Conservation (phyloP, 2,797 vertebrate genomes). For the Melanotaenia parkinsoni region DNA sequence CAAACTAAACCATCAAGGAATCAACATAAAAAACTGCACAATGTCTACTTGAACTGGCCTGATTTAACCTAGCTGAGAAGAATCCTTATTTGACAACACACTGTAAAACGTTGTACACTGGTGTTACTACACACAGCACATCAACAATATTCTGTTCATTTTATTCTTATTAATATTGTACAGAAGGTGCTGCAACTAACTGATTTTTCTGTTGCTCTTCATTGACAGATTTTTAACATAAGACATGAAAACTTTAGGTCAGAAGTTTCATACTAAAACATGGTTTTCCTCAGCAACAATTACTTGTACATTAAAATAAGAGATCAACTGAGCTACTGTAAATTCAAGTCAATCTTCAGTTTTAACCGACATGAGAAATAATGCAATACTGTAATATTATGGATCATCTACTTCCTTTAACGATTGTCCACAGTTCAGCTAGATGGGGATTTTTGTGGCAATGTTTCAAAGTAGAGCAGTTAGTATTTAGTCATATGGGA, state of each 20-base stretch:
- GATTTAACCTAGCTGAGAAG: background rate
- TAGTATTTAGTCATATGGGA: constrained; percentile 1
- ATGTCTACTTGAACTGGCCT: background rate
- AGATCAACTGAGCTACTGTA: background rate
- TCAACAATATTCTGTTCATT: constrained; percentile 22
- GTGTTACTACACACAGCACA: constrained; percentile 28
- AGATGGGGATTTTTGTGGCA: constrained; percentile 7
- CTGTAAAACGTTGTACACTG: constrained; percentile 4
- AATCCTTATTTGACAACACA: constrained; percentile 10
- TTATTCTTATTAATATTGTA: constrained; percentile 7
- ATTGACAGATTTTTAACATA: background rate
- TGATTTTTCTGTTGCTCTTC: constrained; percentile 41
- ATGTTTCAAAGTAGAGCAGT: constrained; percentile 1
- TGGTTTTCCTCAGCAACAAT: background rate
- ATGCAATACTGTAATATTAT: background rate
- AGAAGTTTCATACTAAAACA: background rate
- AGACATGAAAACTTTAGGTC: background rate
- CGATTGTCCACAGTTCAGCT: constrained; percentile 76
- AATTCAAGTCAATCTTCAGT: background rate
- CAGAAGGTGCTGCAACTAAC: constrained; percentile 46
- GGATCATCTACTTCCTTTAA: constrained; percentile 32
- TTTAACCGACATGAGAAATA: constrained; percentile 25
- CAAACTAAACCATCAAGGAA: constrained; percentile 11
- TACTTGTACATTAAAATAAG: constrained; percentile 3
- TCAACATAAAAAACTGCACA: constrained; percentile 32